Base-by-base conservation (phyloP, 2,113 vertebrate species). In the Microcebus jonahi region DNA sequence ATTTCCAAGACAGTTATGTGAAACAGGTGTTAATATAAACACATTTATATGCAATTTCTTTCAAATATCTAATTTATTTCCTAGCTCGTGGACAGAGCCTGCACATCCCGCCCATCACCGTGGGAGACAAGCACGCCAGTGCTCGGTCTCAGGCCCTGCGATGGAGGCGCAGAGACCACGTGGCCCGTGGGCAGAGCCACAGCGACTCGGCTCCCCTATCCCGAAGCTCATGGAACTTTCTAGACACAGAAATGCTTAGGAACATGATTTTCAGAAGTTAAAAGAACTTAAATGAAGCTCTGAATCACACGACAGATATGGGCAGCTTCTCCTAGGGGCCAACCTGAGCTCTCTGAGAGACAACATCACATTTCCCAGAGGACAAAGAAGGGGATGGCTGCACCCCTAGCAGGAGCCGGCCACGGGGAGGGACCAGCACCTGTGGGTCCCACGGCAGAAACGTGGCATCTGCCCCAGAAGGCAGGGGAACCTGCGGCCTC, bases 91-190 rank as follows among this genome's bases (percentile, higher is more conserved):
- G 34, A 67, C 20, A 31, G 6, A 36, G 29, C 75, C 48, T 12
- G 7, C 50, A 5, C 0, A 4, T 15, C 48, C 15, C 21, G 36
- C 1, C 27, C 55, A 13, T 18, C 10, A 8, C 20, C 14, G 5
- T 10, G 1, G 14, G 17, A 4, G 4, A 27, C 2, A 2, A 5
- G 4, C 17, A 29, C 0, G 18, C 3, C 5, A 1, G 3, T 17
- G 8, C 10, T 70, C 13, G 10, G 4, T 6, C 39, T 65, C 45
- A 25, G 55, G 55, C 12, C 3, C 14, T 0, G 31, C 12, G 76
- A 15, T 31, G 92, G 25, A 25, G 2, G 7, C 3, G 0, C 2
- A 1, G 70, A n/a, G 61, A 11, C 3, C 4, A 1, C 4, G 2
- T 6, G 36, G 25, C 17, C 2, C 15, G 6, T 31, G 3, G 1